phyloP scores from a whole-genome alignment of 2,888 invertebrate species.

The Conus canariensis region DNA sequence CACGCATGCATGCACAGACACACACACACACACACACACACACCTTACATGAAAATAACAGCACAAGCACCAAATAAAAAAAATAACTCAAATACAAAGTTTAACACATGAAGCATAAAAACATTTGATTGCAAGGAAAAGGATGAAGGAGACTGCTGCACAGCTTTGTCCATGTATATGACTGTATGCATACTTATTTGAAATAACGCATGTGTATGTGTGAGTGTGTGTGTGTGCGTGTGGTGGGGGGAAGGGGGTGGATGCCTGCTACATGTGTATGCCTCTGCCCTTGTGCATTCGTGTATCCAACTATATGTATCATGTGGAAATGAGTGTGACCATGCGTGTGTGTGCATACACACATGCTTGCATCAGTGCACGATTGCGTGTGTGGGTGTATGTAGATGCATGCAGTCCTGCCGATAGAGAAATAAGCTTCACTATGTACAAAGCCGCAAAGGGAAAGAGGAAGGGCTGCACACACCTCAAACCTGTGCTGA shows the following conservation, averaged over 20 bases:
- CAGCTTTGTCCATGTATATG: not conserved
- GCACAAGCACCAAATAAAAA: no score
- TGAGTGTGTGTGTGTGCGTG: no score
- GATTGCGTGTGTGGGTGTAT: not conserved
- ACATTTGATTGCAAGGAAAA: no score
- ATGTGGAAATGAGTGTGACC: not conserved
- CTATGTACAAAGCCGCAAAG: not conserved
- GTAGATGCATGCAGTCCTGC: not conserved
- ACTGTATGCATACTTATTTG: not conserved
- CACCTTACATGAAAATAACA: not conserved
- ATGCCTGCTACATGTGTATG: no score
- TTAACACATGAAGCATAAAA: not conserved
- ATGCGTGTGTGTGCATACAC: not conserved
- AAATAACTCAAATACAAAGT: not conserved
- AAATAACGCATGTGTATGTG: not conserved
- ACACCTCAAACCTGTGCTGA: constrained; percentile 36
- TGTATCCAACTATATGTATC: no score
- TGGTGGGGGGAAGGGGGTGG: not conserved
- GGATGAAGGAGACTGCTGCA: no score
- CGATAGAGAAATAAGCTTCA: no score
- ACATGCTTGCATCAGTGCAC: not conserved
- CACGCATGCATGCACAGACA: no score
- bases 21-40: not conserved
- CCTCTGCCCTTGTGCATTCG: no score
- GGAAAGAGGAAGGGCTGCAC: not conserved